Base-by-base conservation (phyloP, 2,888 invertebrate species). In the Xanthia togata region DNA sequence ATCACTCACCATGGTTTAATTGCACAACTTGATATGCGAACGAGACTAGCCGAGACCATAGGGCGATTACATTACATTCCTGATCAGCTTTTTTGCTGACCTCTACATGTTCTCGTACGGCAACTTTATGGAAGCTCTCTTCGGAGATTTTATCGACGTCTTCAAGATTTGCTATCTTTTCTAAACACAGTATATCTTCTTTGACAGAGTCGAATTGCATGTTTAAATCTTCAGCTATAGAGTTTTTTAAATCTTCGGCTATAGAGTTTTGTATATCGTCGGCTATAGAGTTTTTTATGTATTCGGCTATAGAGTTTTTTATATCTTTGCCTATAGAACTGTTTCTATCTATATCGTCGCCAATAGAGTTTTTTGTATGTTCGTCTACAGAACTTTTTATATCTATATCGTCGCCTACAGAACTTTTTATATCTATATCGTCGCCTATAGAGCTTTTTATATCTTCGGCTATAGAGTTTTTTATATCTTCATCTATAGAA, bases 11-110 rank as follows among this genome's bases (percentile, higher is more conserved):
- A 73, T 94, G 94, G 79, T 95, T 95, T 26, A 94, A 87, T 81
- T 94, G 92, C 70, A 94, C 91, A 17, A 95, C 87, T 89, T 95
- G 94, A 86, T 95, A 95, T 12, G 96, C 95, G 81, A 96, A 95
- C 6, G 94, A 92, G 20, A 96, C 96, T 60, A 96, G 83, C 81
- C 93, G 94, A 2, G 94, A 91, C 96, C 96, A 96, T 72, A 95
- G 87, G 23, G 89, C 82, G 47, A 90, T 81, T 12, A 93, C 53
- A 75, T 90, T 92, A 67, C 85, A 81, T 26, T 91, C 87, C 38
- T 85, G 86, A 12, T 81, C 78, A 62, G 77, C 83, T 68, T 89
- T 89, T 64, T 83, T 82, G 20, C 78, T 71, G 71, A 84, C 76
- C 26, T 79, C 59, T 11, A 62, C 78, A 31, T 82, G 60, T 38